phyloP scores from a whole-genome alignment of 2,888 invertebrate species.

The Dolomedes plantarius region DNA sequence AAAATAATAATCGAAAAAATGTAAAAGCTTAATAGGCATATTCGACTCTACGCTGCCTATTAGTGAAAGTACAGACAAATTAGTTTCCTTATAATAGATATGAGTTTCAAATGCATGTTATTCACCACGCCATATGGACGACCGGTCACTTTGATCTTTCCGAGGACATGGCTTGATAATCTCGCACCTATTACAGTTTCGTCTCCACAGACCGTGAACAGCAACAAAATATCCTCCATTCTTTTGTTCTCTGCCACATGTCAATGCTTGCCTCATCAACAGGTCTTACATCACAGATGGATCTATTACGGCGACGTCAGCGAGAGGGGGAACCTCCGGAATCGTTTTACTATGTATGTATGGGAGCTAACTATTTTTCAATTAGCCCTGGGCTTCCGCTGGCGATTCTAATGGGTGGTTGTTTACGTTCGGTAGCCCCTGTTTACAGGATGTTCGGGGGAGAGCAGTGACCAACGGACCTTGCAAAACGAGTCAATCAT shows the following conservation, averaged over 20 bases:
- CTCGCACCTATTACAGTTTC: not conserved
- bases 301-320: not conserved
- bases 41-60: too few species aligned
- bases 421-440: slow-evolving; percentile 20
- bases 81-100: too few species aligned
- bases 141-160: not conserved
- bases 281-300: not conserved
- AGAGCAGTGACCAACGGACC: slow-evolving; percentile 57
- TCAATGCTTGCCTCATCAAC: not conserved
- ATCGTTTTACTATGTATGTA: not conserved
- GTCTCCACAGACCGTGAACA: not conserved
- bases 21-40: too few species aligned
- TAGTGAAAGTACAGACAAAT: too few species aligned
- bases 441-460: slow-evolving; percentile 66
- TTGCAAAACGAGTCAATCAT: slow-evolving; percentile 70
- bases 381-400: slow-evolving; percentile 1
- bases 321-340: not conserved
- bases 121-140: not conserved
- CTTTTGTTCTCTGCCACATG: slow-evolving; percentile 1
- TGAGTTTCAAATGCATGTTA: not conserved
- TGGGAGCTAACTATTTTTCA: not conserved
- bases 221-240: not conserved
- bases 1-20: too few species aligned
- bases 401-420: slow-evolving; percentile 10
- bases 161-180: too few species aligned